These are phyloP conservation scores for Tanypteryx hageni DNA, from an alignment of 2,888 invertebrate genomes.

Conservation along the genomic window DNA sequence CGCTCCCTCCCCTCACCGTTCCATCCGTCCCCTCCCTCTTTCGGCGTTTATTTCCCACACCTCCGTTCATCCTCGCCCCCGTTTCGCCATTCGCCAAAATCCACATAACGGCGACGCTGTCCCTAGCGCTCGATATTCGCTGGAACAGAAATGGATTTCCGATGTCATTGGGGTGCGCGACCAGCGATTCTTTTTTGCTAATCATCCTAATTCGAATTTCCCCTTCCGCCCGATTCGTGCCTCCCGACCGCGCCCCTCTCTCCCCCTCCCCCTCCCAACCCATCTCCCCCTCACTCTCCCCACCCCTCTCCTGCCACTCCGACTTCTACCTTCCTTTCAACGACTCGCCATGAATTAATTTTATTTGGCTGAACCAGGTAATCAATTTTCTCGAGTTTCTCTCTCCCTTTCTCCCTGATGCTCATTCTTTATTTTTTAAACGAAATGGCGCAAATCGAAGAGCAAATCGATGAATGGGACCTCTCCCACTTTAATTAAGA, in stretches of 20 bases:
- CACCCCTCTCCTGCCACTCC: not conserved
- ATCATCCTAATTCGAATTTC: conserved; percentile 51
- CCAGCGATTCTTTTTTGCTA: conserved; percentile 23
- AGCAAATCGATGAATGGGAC: not conserved
- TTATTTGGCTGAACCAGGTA: not conserved
- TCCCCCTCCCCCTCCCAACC: no score
- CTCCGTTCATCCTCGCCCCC: not conserved
- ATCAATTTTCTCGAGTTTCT: not conserved
- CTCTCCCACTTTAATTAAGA: not conserved
- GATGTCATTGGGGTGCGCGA: conserved; percentile 34
- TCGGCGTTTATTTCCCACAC: not conserved
- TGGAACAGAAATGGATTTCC: conserved; percentile 49
- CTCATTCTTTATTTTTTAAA: not conserved
- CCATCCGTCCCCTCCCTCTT: not conserved
- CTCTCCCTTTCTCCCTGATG: not conserved
- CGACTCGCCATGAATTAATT: conserved; percentile 31
- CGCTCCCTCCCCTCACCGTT: not conserved
- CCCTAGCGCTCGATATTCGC: conserved; percentile 22
- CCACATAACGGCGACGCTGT: not conserved
- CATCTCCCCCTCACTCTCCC: not conserved
- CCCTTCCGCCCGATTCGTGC: not conserved
- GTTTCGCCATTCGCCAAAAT: not conserved
- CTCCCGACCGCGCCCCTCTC: not conserved
- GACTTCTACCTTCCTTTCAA: not conserved
- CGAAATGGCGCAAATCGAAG: not conserved